These are phyloP conservation scores for Dicrurus megarhynchus DNA, from an alignment of 2,113 vertebrate species.

Conservation along the genomic window DNA sequence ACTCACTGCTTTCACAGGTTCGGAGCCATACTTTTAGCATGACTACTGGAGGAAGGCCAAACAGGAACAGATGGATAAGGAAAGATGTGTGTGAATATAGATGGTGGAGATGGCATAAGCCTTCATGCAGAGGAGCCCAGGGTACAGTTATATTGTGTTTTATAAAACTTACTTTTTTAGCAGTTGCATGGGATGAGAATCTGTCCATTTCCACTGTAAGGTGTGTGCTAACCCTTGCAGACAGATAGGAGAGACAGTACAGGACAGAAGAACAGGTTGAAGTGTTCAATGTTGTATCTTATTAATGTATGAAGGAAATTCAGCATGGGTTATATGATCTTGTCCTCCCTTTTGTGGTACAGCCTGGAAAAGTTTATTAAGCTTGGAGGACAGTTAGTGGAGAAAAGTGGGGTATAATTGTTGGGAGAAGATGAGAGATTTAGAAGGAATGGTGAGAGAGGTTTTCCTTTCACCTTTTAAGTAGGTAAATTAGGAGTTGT, in stretches of 20 bases:
- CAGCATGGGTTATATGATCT: neutral
- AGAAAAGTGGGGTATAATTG: neutral
- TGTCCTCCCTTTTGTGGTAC: neutral
- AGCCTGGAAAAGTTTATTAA: neutral
- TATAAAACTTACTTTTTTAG: constrained; percentile 13
- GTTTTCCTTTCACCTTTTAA: neutral
- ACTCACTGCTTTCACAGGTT: constrained; percentile 48
- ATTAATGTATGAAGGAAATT: neutral
- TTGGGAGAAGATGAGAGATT: neutral
- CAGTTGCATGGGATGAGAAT: neutral
- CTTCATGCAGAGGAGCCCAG: constrained; percentile 14
- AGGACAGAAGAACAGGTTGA: neutral
- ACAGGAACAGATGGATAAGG: constrained; percentile 46
- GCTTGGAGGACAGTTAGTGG: neutral
- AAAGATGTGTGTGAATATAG: constrained; percentile 52
- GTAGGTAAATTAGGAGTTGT: neutral
- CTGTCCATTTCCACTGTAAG: neutral
- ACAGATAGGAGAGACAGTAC: neutral
- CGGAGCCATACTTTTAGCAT: constrained; percentile 43
- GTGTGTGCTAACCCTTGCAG: neutral
- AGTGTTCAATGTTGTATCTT: neutral
- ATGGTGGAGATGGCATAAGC: constrained; percentile 30
- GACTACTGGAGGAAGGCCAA: constrained; percentile 56
- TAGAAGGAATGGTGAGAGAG: neutral
- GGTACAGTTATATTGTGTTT: neutral